Percentiles rank a stretch among this genome's conserved stretches.
phyloP scores from a whole-genome alignment of 2,797 vertebrate genomes.

The Bovichtus diacanthus region DNA sequence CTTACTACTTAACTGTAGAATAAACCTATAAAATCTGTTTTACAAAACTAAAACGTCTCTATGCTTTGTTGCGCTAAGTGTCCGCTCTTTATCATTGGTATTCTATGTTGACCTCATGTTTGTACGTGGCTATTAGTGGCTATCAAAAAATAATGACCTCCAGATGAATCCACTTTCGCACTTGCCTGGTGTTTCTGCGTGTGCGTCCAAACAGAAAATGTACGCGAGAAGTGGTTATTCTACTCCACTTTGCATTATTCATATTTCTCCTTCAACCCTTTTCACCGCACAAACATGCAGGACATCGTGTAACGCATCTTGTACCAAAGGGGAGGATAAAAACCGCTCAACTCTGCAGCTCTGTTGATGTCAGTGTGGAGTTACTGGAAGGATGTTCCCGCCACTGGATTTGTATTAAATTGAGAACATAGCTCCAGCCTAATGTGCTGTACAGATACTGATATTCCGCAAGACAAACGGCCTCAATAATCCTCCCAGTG shows the following conservation, averaged over 20 bases:
- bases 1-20: neutral
- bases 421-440: neutral
- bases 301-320: neutral
- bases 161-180: neutral
- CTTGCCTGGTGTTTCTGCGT: no score
- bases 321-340: neutral
- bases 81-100: neutral
- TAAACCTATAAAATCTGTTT: neutral
- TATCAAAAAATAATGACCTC: neutral
- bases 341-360: neutral
- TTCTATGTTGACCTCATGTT: neutral
- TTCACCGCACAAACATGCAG: neutral
- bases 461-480: neutral
- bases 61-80: neutral
- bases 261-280: neutral
- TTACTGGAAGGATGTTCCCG: neutral
- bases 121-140: neutral
- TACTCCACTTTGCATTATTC: neutral
- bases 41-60: neutral
- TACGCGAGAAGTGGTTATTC: no score
- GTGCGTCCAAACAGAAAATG: no score
- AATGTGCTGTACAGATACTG: neutral
- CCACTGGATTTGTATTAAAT: neutral
- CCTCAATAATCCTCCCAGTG: constrained; percentile 16
- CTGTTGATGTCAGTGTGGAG: neutral